Evolutionary conservation across 2,797 vertebrate species (phyloP), one percentile per base, ranked within the genome.

Genomic region (Thunnus albacares): DNA sequence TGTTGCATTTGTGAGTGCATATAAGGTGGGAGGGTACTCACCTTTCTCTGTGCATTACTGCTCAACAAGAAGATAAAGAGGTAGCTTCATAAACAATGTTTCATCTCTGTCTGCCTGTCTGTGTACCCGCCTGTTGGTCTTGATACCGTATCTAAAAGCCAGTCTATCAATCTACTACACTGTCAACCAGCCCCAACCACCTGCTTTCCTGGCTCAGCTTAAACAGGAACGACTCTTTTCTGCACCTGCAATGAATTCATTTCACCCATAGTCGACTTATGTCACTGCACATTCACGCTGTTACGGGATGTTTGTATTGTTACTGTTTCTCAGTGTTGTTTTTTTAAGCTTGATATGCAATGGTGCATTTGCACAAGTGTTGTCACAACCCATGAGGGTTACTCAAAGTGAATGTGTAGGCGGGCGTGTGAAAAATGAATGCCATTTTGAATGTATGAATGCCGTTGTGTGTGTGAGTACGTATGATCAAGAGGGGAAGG

Each of bases 391-490:
- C 63, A 38, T 57, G 56, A 83, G 17, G 30, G 75, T 76, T 67
- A 12, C 38, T 72, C 24, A 58, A 52, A 65, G 65, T 49, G 51
- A 79, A 66, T 18, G 69, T 14, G 59, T 67, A 75, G 78, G 85
- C 33, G 85, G 65, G 38, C 13, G 56, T 75, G 85, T 87, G 67
- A 87, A 85, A 89, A 82, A 87, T 73, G 58, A 71, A 87, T 71
- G 51, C 59, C 59, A 30, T 66, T 86, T 80, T 79, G 69, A 84
- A 83, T 70, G 69, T 70, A 64, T 62, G 38, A 78, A 43, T 59
- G 74, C 74, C 11, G 18, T 24, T 66, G 77, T 79, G 77, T 57
- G 60, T 51, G 62, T 4, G n/a, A 45, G 68, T 9, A 6, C 26
- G 63, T 66, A 47, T 73, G 69, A 79, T 77, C 11, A 24, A 45